Evolutionary conservation across 2,113 vertebrate species (phyloP), one percentile per base, ranked within the genome.

Genomic region (Varanus komodoensis): DNA sequence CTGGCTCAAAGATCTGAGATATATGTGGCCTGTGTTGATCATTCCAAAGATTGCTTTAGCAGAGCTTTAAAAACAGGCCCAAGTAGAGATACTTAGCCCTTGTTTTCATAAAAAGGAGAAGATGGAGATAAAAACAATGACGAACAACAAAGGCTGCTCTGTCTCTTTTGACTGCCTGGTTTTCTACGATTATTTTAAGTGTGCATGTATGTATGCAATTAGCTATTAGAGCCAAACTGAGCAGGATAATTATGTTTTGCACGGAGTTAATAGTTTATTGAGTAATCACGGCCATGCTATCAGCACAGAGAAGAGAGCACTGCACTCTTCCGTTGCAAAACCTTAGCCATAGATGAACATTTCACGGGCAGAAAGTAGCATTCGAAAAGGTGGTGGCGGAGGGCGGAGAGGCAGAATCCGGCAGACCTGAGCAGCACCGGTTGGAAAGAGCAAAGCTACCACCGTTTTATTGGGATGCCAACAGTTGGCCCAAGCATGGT

Each of bases 201-300:
- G 68, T 4, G 54, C 77, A 0, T 29, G 15, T 57, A 68, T n/a
- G 15, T n/a, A 8, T 64, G 54, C 6, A 9, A 94, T 93, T 92
- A 94, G 80, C 29, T 94, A 71, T 52, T 91, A 67, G 80, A 91
- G 79, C 44, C 89, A 44, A 95, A 93, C n/a, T 44, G 52, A 82
- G 23, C 29, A 92, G 3, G 90, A 87, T 83, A 83, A 83, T 88
- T 94, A 17, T 81, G 91, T 87, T 95, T 87, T 93, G 92, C 57
- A 91, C 32, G 44, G 3, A 91, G 91, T 89, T 90, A 89, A 84
- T 87, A 48, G 15, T 1, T 29, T 54, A 85, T 84, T 82, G 57
- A 91, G 48, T 87, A 87, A 57, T 29, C 52, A 64, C 50, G 57
- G 34, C 15, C 79, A 50, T 6, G 87, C 44, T 3, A 84, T 54